A percentile compares a stretch with the other conserved stretches of the same genome.
Conservation (phyloP, 2,888 invertebrate genomes). For the Griposia aprilina region DNA sequence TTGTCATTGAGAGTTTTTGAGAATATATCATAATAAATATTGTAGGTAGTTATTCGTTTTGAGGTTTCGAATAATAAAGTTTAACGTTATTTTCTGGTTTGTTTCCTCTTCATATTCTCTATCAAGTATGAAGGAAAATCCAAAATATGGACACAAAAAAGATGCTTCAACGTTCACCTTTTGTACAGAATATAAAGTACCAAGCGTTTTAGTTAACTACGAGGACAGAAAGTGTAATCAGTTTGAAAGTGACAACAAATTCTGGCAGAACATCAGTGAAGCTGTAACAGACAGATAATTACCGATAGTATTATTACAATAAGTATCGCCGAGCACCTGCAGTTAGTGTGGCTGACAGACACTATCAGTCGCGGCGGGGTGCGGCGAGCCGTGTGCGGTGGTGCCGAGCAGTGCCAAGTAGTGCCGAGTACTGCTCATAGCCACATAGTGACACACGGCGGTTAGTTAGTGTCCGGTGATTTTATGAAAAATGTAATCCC, state of each 20-base stretch:
- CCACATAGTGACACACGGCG: not conserved
- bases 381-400: not conserved
- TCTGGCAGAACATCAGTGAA: slow-evolving; percentile 16
- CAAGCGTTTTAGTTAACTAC: not conserved
- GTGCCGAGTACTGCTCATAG: not conserved
- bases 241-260: not conserved
- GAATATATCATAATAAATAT: not conserved
- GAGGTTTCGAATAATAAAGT: not conserved
- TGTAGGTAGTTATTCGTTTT: not conserved
- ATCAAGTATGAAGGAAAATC: not conserved
- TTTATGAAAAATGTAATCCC: not conserved
- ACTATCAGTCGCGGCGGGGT: not conserved
- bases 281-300: slow-evolving; percentile 1
- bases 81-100: not conserved
- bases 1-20: not conserved
- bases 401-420: not conserved
- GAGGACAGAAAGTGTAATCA: not conserved
- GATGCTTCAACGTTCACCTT: not conserved
- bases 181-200: not conserved
- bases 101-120: not conserved
- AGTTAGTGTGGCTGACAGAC: slow-evolving; percentile 9
- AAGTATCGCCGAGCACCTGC: slow-evolving; percentile 9
- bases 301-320: slow-evolving; percentile 24
- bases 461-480: not conserved
- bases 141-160: not conserved